phyloP scores from a whole-genome alignment of 2,888 invertebrate genomes.

The Didymodactylos carnosus region DNA sequence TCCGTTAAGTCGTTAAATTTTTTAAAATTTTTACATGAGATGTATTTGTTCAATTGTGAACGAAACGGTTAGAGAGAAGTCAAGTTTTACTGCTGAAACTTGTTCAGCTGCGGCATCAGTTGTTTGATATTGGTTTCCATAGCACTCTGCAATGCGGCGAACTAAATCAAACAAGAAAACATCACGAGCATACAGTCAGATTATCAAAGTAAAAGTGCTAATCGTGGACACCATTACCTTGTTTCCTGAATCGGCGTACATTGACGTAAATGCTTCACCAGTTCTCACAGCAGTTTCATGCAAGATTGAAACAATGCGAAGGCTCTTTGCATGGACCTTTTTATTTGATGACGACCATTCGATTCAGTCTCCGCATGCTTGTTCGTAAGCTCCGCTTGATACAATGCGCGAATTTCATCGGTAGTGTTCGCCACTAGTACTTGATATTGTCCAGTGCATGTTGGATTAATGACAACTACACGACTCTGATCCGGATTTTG shows the following conservation, averaged over 20 bases:
- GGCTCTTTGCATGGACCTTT: not conserved
- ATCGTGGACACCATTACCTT: not conserved
- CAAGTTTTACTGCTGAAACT: not conserved
- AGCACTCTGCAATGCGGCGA: not conserved
- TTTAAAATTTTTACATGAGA: no score
- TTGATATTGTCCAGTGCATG: not conserved
- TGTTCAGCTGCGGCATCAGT: not conserved
- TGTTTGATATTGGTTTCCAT: not conserved
- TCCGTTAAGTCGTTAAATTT: no score
- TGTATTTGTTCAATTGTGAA: no score
- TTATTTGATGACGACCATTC: not conserved
- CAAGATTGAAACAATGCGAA: not conserved
- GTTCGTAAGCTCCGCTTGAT: not conserved
- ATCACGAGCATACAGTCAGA: no score
- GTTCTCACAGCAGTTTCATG: not conserved
- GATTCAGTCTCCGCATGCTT: not conserved
- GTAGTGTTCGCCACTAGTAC: not conserved
- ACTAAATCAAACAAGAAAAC: not conserved
- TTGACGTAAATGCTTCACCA: not conserved
- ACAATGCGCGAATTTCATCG: not conserved
- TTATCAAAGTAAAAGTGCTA: no score
- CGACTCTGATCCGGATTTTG: not conserved
- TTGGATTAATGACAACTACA: not conserved
- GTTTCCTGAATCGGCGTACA: not conserved
- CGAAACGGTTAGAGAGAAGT: no score